These are phyloP conservation scores for Enteromius unitaeniatus DNA, from an alignment of 2,797 vertebrate genomes.

Conservation along the genomic window DNA sequence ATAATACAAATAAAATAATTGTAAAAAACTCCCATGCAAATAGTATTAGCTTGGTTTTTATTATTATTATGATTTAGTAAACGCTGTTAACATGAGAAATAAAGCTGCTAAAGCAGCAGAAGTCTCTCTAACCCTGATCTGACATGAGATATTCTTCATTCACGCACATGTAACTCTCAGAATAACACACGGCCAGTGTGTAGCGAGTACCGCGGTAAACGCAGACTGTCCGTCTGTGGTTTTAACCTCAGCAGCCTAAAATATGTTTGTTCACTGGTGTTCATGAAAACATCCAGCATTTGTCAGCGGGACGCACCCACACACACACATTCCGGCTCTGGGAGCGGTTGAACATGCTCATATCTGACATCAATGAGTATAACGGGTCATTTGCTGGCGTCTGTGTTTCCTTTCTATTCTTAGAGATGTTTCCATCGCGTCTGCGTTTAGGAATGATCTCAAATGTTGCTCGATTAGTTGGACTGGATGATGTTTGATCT, in stretches of 20 bases:
- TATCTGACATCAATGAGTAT: constrained; percentile 12
- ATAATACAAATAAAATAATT: too few species aligned
- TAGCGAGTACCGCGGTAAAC: not conserved
- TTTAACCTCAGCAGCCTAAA: constrained; percentile 15
- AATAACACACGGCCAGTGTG: not conserved
- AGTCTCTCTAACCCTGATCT: too few species aligned
- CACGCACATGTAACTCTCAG: not conserved
- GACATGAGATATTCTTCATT: too few species aligned
- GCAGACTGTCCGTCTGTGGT: not conserved
- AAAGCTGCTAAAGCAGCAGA: too few species aligned
- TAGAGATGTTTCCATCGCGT: not conserved
- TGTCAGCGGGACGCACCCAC: not conserved
- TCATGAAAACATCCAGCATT: constrained; percentile 20
- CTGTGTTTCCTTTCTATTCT: not conserved
- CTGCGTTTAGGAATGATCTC: not conserved
- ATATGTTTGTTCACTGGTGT: not conserved
- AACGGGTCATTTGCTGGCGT: not conserved
- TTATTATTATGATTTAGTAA: too few species aligned
- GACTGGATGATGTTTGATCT: not conserved
- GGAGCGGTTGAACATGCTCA: not conserved
- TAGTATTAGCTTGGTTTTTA: too few species aligned
- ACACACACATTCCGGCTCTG: not conserved
- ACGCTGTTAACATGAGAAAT: too few species aligned
- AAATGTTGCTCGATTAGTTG: not conserved
- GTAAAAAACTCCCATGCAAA: too few species aligned